phyloP scores from a whole-genome alignment of 1,140 invertebrate species.

The Microplitis demolitor region DNA sequence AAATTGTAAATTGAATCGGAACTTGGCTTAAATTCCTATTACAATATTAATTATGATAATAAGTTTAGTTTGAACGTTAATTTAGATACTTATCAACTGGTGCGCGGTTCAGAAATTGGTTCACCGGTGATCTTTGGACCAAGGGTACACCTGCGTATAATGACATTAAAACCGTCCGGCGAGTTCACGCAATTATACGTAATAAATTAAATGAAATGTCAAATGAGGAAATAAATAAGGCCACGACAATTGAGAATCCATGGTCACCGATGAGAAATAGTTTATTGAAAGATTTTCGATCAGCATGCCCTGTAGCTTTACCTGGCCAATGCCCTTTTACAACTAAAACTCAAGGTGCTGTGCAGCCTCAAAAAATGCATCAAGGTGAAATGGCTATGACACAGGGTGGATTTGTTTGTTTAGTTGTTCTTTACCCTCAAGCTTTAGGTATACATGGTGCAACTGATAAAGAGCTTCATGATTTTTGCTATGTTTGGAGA shows the following conservation, averaged over 20 bases:
- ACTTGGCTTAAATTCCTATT: background rate
- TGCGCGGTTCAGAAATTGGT: conserved; percentile 61
- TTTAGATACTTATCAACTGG: conserved; percentile 60
- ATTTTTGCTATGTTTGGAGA: conserved; percentile 81
- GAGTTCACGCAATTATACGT: conserved; percentile 54
- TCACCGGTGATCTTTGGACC: conserved; percentile 58
- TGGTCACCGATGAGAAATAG: conserved; percentile 51
- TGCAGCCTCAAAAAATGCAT: conserved; percentile 53
- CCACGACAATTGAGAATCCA: conserved; percentile 51
- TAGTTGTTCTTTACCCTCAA: conserved; percentile 68
- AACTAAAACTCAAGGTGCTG: conserved; percentile 58
- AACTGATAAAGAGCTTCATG: conserved; percentile 68
- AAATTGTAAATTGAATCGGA: no score
- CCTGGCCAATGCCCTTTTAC: conserved; percentile 47
- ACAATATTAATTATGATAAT: background rate
- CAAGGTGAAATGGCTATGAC: conserved; percentile 82
- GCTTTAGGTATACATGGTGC: conserved; percentile 66
- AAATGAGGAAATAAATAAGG: conserved; percentile 33
- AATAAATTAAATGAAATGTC: conserved; percentile 37
- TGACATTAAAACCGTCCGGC: conserved; percentile 57
- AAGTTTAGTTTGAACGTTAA: no score
- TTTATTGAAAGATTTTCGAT: conserved; percentile 34
- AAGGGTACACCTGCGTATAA: conserved; percentile 51
- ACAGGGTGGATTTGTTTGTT: conserved; percentile 81
- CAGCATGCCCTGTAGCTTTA: conserved; percentile 32